A percentile compares a stretch with the other conserved stretches of the same genome.
phyloP scores from a whole-genome alignment of 2,113 vertebrate genomes.

The Oreotrochilus melanogaster region DNA sequence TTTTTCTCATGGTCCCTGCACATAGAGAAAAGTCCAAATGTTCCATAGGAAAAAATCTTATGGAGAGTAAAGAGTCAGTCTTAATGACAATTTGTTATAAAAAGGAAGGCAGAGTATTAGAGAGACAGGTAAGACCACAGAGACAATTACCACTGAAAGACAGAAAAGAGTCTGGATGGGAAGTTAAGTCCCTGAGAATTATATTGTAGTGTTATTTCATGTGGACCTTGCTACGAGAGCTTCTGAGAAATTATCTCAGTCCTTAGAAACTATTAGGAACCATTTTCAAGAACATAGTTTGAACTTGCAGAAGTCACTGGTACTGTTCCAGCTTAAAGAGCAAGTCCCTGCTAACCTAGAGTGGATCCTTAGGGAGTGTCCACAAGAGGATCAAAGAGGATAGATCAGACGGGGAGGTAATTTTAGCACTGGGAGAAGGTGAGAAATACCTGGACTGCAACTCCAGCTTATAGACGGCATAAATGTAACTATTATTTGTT shows the following conservation, averaged over 20 bases:
- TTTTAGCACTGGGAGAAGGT: background rate
- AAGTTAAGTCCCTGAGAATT: background rate
- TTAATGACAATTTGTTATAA: background rate
- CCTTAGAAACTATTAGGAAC: background rate
- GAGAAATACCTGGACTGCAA: background rate
- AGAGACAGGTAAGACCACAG: background rate
- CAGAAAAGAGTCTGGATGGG: background rate
- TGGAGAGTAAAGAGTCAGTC: rapidly evolving
- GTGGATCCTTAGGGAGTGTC: background rate
- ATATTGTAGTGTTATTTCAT: background rate
- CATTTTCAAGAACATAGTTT: background rate
- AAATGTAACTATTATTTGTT: background rate
- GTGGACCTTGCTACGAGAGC: rapidly evolving
- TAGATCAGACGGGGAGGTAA: rapidly evolving
- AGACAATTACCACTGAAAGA: background rate
- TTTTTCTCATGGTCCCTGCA: background rate
- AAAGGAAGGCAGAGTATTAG: background rate
- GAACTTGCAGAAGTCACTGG: background rate
- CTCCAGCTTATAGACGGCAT: background rate
- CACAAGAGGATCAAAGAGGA: background rate
- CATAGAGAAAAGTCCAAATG: background rate
- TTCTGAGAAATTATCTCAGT: background rate
- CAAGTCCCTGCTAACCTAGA: background rate
- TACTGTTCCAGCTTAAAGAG: background rate
- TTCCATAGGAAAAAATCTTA: background rate